These are phyloP conservation scores for Mya arenaria DNA, from an alignment of 1,140 invertebrate species.

Conservation along the genomic window DNA sequence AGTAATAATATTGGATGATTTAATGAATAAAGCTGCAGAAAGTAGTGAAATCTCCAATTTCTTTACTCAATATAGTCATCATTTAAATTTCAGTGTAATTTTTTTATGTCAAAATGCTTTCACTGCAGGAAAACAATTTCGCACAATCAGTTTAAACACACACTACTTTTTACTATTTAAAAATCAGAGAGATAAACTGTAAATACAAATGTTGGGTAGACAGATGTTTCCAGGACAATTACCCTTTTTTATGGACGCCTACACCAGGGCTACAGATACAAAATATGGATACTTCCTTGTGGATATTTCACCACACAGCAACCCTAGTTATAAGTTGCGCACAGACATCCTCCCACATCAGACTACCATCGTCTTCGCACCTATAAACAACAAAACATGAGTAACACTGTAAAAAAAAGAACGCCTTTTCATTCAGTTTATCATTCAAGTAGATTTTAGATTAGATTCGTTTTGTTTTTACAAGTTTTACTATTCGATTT, in stretches of 20 bases:
- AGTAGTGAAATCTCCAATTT: constrained; percentile 1
- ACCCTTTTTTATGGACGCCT: constrained; percentile 30
- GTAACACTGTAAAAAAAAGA: not conserved
- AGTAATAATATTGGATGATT: constrained; percentile 10
- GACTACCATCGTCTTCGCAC: constrained; percentile 1
- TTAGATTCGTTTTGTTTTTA: too few relatives aligned
- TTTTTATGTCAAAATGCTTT: constrained; percentile 37
- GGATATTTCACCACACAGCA: constrained; percentile 23
- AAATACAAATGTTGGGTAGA: constrained; percentile 43
- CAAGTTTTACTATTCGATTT: too few relatives aligned
- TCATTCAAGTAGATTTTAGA: too few relatives aligned
- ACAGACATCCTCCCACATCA: constrained; percentile 28
- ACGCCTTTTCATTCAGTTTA: constrained; percentile 18
- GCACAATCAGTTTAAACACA: constrained; percentile 37
- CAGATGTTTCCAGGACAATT: constrained; percentile 40
- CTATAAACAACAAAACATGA: constrained; percentile 9
- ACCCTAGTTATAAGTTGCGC: constrained; percentile 13
- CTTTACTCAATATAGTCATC: constrained; percentile 25
- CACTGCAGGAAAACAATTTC: constrained; percentile 32
- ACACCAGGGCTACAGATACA: not conserved
- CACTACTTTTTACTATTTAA: constrained; percentile 51
- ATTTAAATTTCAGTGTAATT: constrained; percentile 28
- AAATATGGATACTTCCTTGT: constrained; percentile 26
- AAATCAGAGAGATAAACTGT: constrained; percentile 44
- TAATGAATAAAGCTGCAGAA: not conserved